These are phyloP conservation scores for Oxygymnocypris stewartii DNA, from an alignment of 2,113 vertebrate species.

Conservation along the genomic window DNA sequence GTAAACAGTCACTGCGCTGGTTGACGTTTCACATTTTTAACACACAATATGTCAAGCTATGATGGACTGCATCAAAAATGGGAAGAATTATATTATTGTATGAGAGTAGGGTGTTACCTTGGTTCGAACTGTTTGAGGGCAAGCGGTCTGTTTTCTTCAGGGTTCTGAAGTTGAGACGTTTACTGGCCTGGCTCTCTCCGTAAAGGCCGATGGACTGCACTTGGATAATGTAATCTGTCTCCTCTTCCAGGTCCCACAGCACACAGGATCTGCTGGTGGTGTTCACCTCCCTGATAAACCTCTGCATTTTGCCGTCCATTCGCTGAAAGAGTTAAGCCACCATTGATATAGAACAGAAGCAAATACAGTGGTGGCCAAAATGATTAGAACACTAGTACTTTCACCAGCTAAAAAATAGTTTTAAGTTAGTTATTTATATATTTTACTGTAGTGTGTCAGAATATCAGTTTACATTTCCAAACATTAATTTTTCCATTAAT, in stretches of 20 bases:
- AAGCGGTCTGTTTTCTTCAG: constrained; percentile 91
- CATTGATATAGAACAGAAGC: neutral
- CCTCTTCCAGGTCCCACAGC: constrained; percentile 95
- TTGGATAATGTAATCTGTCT: constrained; percentile 93
- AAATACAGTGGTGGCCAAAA: too few species aligned
- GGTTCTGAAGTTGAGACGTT: constrained; percentile 90
- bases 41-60: neutral
- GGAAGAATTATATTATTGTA: neutral
- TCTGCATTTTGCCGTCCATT: constrained; percentile 91
- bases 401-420: too few species aligned
- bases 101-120: constrained; percentile 76
- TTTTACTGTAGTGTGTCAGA: too few species aligned
- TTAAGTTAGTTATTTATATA: too few species aligned
- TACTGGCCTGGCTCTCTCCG: constrained; percentile 92
- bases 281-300: constrained; percentile 97
- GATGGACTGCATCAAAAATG: neutral
- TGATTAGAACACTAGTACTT: too few species aligned
- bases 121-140: constrained; percentile 92
- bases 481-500: too few species aligned
- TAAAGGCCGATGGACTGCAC: constrained; percentile 93
- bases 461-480: too few species aligned
- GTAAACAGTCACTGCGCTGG: neutral
- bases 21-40: neutral
- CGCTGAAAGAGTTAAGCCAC: constrained; percentile 73
- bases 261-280: constrained; percentile 94